Conservation (phyloP, 2,113 vertebrate species). For the Puntigrus tetrazona region DNA sequence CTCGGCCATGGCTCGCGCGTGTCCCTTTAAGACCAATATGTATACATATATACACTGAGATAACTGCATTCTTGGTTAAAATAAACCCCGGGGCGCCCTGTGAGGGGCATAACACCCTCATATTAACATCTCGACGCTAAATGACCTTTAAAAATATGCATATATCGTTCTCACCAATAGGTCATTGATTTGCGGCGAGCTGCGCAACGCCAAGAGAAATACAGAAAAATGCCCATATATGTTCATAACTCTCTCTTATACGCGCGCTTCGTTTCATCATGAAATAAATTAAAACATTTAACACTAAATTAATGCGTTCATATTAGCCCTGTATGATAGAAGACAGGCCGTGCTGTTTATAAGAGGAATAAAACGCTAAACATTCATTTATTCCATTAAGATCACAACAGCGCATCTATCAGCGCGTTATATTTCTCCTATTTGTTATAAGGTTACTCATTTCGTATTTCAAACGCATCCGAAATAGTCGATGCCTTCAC, state of each 20-base stretch:
- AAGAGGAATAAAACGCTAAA: background rate
- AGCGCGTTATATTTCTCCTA: background rate
- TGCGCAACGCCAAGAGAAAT: background rate
- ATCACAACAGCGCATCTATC: background rate
- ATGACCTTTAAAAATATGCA: background rate
- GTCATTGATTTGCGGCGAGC: no score
- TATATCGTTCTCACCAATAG: background rate
- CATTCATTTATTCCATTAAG: background rate
- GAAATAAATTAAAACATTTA: background rate
- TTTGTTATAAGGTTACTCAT: background rate
- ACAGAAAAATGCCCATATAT: background rate
- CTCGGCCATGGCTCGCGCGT: slow-evolving; percentile 75
- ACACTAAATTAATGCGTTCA: background rate
- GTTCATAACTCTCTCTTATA: background rate
- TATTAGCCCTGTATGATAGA: background rate
- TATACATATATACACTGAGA: background rate
- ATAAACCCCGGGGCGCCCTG: background rate
- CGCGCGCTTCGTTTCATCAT: background rate
- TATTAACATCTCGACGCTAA: background rate
- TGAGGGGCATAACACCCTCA: background rate
- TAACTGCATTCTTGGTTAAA: background rate
- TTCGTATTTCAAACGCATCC: background rate
- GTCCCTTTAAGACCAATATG: background rate
- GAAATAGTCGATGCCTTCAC: background rate
- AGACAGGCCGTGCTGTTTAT: background rate